phyloP scores from a whole-genome alignment of 2,797 vertebrate species.

The Scolopax bukidnonensis region DNA sequence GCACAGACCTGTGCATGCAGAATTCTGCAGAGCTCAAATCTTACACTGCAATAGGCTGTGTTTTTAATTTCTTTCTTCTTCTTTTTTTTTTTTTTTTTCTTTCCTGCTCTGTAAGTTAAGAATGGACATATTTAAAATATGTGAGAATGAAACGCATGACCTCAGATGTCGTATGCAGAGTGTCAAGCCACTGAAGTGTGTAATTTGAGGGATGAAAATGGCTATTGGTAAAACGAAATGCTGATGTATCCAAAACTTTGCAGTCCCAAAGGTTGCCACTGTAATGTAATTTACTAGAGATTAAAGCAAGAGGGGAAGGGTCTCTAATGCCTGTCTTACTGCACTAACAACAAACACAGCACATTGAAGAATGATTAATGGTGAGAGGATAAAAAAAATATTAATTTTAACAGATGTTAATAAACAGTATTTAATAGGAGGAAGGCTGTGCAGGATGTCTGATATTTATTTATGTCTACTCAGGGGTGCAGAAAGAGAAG shows the following conservation, averaged over 20 bases:
- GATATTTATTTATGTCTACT: constrained; percentile 51
- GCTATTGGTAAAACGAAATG: constrained; percentile 26
- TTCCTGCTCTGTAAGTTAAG: not conserved
- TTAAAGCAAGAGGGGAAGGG: constrained; percentile 39
- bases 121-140: not conserved
- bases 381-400: constrained; percentile 28
- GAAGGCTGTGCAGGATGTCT: constrained; percentile 5
- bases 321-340: constrained; percentile 15
- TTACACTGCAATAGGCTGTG: not conserved
- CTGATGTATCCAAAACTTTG: constrained; percentile 23
- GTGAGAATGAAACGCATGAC: not conserved
- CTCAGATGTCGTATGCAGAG: not conserved
- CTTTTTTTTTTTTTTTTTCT: rapidly evolving
- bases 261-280: constrained; percentile 18
- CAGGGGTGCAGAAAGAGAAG: constrained; percentile 1
- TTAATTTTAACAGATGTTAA: constrained; percentile 60
- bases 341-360: constrained; percentile 25
- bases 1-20: not conserved
- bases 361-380: constrained; percentile 56
- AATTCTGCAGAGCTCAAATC: not conserved
- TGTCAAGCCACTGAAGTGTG: not conserved
- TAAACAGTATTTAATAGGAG: constrained; percentile 57
- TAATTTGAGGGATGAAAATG: constrained; percentile 29
- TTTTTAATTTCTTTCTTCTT: too few relatives aligned
- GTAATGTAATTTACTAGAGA: constrained; percentile 46